Evolutionary conservation across 2,888 invertebrate genomes (phyloP), one percentile per base, ranked within the genome.

Genomic region (Ametastegia equiseti): DNA sequence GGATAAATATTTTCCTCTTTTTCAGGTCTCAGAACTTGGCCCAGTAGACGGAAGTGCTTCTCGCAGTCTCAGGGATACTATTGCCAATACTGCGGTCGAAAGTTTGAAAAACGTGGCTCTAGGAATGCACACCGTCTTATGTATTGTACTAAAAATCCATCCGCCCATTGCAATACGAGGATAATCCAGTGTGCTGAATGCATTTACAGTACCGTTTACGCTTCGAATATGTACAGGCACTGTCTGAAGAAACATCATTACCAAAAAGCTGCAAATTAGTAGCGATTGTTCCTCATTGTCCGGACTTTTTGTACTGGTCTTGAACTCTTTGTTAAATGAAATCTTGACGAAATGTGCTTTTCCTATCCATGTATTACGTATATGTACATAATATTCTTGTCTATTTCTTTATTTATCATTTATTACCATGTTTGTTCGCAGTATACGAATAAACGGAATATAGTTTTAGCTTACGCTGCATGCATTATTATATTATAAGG

Each of bases 101-200:
- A 79, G 63, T 84, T 82, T 63, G 81, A 81, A 45, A 81, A 81
- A 78, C 82, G 75, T 33, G 57, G 73, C 7, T 65, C 75, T 30
- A 11, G 77, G 23, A 15, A 15, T 30, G 23, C 65, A 39, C 81
- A 82, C 73, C 75, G 82, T 57, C 11, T 42, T 1, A 27, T 47
- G 71, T 71, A 80, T 57, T 82, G 82, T 65, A n/a, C 19, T 39
- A 60, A 80, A 23, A 82, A 82, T 81, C 80, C 81, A 65, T 57
- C 7, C 2, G 57, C n/a, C 63, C 65, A 57, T 11, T 23, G 47
- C 39, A 57, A 63, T n/a, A 79, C 75, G 1, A 7, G 67, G 33
- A 63, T 82, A 9, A 86, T 84, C 80, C 83, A 84, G 15, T 91
- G 90, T 80, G 87, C 89, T 2, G 85, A 71, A 27, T 86, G 86